Base-by-base conservation (phyloP, 1,140 invertebrate genomes). In the Drusus annulatus region DNA sequence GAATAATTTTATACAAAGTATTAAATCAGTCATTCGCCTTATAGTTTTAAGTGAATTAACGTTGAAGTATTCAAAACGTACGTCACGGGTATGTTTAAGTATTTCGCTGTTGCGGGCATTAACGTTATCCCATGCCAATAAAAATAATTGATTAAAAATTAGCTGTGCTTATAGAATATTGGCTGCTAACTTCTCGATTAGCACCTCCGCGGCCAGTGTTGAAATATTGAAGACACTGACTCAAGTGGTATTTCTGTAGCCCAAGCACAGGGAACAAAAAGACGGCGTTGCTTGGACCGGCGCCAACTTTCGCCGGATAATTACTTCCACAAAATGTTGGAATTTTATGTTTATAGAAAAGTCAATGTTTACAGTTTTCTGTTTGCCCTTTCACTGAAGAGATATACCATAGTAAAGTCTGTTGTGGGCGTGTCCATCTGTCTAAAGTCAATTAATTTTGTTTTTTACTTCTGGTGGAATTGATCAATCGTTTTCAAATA, bases 321-420 rank as follows among this genome's bases (percentile, higher is more conserved):
- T 71, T 71, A 71, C 68, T 21, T 71, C 45, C 68, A 71, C 68
- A 52, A 52, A 71, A 71, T 71, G 45, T 51, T 51, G 68, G 68
- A 71, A 71, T 71, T 71, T 65, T 65, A 65, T 65, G 62, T 65
- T 65, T 65, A 31, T 28, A 31, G 31, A 65, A 45, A 65, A 65
- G 62, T 65, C 68, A 71, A 68, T 71, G 68, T 71, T 71, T 71
- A 71, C 31, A 68, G 31, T 23, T 23, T 56, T n/a, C 54, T 4
- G n/a, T 28, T 2, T 28, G 25, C 25, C 25, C 25, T 2, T 13
- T 45, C 36, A 45, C 8, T 13, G 36, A 10, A 13, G 36, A 45
- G 36, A 13, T 45, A 13, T 13, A 45, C 36, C 8, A 1, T 7
- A 13, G 36, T 13, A 45, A 10, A 1, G 36, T 45, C n/a, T n/a